A percentile compares a stretch with the other conserved stretches of the same genome.
Evolutionary conservation across 2,797 vertebrate genomes (phyloP).

Genomic region (Staurois parvus): DNA sequence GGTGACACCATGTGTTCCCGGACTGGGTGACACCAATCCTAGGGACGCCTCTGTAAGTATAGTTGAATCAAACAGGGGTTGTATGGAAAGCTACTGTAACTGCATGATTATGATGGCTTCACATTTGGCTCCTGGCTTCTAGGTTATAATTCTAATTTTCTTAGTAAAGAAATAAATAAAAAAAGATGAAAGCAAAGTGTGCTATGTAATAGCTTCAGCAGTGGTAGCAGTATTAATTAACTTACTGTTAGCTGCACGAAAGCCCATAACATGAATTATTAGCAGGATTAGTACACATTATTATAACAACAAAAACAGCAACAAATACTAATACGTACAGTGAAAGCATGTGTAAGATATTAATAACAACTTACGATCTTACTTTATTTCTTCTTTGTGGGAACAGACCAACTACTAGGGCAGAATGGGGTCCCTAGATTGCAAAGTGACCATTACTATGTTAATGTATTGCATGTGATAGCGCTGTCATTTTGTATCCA

Average conservation of each 20-base stretch:
- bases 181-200: too few relatives aligned
- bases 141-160: too few relatives aligned
- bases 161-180: too few relatives aligned
- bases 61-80: neutral
- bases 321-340: too few relatives aligned
- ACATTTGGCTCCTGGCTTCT: neutral
- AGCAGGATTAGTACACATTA: neutral
- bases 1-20: too few relatives aligned
- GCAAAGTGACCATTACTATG: neutral
- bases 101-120: neutral
- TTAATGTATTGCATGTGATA: neutral
- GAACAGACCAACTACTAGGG: neutral
- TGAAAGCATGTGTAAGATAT: neutral
- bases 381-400: neutral
- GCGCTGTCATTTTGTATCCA: neutral
- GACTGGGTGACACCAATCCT: too few relatives aligned
- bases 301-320: too few relatives aligned
- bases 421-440: neutral
- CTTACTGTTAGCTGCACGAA: neutral
- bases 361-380: neutral
- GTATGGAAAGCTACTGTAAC: neutral
- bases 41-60: too few relatives aligned
- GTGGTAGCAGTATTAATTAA: neutral
- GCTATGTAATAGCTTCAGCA: too few relatives aligned
- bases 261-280: neutral